Conservation (phyloP, 30 jellyfish, hydroid and myxozoan genomes). For the Aurelia sp. region DNA sequence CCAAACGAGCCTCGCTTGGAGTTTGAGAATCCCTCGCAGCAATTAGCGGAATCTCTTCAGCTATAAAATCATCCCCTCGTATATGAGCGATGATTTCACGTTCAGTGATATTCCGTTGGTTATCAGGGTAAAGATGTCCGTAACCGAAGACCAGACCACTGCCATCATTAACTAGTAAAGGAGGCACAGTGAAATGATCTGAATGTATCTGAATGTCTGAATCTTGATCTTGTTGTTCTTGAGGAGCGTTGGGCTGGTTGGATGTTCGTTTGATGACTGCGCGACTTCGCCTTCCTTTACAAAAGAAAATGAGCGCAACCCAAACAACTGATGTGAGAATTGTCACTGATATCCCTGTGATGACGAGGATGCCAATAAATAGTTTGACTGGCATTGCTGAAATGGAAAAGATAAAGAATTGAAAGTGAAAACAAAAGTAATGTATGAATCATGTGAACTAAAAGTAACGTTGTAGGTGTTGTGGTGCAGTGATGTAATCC, state of each 20-base stretch:
- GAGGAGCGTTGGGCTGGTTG: not conserved
- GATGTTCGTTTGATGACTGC: slow-evolving; percentile 22
- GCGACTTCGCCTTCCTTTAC: slow-evolving; percentile 80
- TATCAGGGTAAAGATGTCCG: slow-evolving; percentile 72
- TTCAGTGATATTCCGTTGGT: slow-evolving; percentile 63
- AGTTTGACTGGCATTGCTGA: slow-evolving; percentile 71
- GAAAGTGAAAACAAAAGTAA: not conserved
- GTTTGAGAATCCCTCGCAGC: slow-evolving; percentile 30
- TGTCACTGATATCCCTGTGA: slow-evolving; percentile 83
- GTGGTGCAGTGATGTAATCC: too few species aligned
- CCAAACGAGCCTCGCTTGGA: slow-evolving; percentile 4
- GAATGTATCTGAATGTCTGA: slow-evolving; percentile 1
- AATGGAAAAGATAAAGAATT: not conserved
- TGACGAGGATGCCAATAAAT: slow-evolving; percentile 77
- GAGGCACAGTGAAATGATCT: slow-evolving; percentile 68
- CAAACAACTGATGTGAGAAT: slow-evolving; percentile 83
- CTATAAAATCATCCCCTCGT: slow-evolving; percentile 51
- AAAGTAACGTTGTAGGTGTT: too few species aligned
- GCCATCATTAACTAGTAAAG: slow-evolving; percentile 62
- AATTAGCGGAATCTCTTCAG: slow-evolving; percentile 65
- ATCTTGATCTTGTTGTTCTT: slow-evolving; percentile 1
- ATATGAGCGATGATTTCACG: slow-evolving; percentile 61
- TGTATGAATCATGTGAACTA: too few species aligned
- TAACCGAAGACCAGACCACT: slow-evolving; percentile 70
- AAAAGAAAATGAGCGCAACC: slow-evolving; percentile 76